These are phyloP conservation scores for Limnothrissa miodon DNA, from an alignment of 2,113 vertebrate genomes.

Conservation along the genomic window DNA sequence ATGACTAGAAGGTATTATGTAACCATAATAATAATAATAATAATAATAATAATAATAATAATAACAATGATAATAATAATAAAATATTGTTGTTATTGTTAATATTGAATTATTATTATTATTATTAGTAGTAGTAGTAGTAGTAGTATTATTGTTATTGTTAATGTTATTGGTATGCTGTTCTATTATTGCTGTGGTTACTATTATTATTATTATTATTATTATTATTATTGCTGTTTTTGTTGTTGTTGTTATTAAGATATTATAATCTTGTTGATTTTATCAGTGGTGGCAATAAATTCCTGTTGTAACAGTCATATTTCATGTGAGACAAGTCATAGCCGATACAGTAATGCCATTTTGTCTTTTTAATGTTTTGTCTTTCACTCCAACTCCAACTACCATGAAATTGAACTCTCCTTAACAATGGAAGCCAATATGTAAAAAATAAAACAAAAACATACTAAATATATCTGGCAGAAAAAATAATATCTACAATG, in stretches of 20 bases:
- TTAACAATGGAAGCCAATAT: not conserved
- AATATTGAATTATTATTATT: too few relatives aligned
- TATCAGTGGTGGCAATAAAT: not conserved
- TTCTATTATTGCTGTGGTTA: not conserved
- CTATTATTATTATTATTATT: not conserved
- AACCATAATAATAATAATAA: too few relatives aligned
- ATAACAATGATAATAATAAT: too few relatives aligned
- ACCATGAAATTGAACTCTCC: not conserved
- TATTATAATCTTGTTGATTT: too few relatives aligned
- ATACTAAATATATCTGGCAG: not conserved
- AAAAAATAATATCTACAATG: too few relatives aligned
- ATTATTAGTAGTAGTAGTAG: too few relatives aligned
- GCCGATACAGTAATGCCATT: not conserved
- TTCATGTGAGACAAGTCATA: not conserved
- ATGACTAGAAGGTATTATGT: too few relatives aligned
- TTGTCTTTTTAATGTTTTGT: not conserved
- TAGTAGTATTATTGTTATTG: too few relatives aligned
- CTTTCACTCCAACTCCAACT: not conserved
- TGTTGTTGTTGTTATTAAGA: not conserved
- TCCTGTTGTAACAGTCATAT: not conserved
- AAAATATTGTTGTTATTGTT: too few relatives aligned
- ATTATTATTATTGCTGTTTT: conserved; percentile 1
- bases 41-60: too few relatives aligned
- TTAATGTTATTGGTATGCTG: too few relatives aligned
- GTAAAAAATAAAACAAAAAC: not conserved